These are phyloP conservation scores for Dendrolimus houi DNA, from an alignment of 2,888 invertebrate species.

Conservation along the genomic window DNA sequence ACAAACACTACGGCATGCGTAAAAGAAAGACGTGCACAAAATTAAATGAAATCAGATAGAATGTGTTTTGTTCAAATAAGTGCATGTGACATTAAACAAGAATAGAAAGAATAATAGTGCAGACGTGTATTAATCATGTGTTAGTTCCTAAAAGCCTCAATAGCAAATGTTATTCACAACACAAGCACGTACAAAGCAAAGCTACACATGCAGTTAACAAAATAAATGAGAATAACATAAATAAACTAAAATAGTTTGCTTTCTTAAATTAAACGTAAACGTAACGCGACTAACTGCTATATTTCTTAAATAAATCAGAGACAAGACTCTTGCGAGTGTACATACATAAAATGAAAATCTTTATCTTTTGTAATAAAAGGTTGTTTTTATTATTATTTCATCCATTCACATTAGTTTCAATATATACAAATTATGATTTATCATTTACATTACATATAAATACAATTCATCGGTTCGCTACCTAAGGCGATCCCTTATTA, in stretches of 20 bases:
- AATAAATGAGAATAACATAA: slow-evolving; percentile 25
- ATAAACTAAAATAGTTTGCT: slow-evolving; percentile 33
- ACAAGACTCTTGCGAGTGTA: slow-evolving; percentile 48
- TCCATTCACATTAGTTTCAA: slow-evolving; percentile 69
- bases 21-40: slow-evolving; percentile 55
- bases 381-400: slow-evolving; percentile 59
- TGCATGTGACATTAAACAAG: slow-evolving; percentile 12
- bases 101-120: slow-evolving; percentile 15
- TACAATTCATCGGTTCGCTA: slow-evolving; percentile 52
- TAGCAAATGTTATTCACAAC: slow-evolving; percentile 20
- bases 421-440: slow-evolving; percentile 72
- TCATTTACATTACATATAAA: slow-evolving; percentile 63
- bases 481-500: slow-evolving; percentile 37
- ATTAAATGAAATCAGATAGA: slow-evolving; percentile 66
- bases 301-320: slow-evolving; percentile 45
- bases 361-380: slow-evolving; percentile 66
- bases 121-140: slow-evolving; percentile 9
- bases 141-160: slow-evolving; percentile 15
- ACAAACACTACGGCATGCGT: slow-evolving; percentile 31
- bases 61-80: neutral
- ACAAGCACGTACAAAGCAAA: slow-evolving; percentile 44
- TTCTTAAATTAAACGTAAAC: slow-evolving; percentile 25
- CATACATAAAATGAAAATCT: slow-evolving; percentile 55
- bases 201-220: slow-evolving; percentile 42
- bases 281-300: slow-evolving; percentile 45